These are phyloP conservation scores for Macrosiphum euphorbiae DNA, from an alignment of 2,888 invertebrate genomes.

Conservation along the genomic window DNA sequence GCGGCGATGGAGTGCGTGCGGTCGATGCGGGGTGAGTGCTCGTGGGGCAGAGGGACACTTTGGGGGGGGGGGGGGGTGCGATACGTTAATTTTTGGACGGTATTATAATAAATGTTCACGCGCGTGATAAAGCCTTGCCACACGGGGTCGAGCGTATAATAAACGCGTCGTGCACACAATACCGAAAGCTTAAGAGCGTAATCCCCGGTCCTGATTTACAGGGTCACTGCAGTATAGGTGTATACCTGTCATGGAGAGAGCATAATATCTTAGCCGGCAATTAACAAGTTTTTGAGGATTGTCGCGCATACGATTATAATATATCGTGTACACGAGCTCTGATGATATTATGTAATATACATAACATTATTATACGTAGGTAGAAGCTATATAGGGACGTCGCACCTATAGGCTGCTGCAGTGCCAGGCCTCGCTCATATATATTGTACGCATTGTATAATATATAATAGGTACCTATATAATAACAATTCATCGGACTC, in stretches of 20 bases:
- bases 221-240: constrained; percentile 25
- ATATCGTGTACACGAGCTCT: background rate
- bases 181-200: constrained; percentile 32
- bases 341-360: constrained; percentile 11
- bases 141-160: constrained; percentile 20
- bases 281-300: constrained; percentile 63
- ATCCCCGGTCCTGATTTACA: constrained; percentile 59
- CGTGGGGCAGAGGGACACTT: background rate
- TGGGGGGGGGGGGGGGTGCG: background rate
- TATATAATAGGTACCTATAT: background rate
- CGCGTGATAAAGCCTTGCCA: constrained; percentile 12
- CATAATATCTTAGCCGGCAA: constrained; percentile 45
- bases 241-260: constrained; percentile 25
- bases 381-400: too few species aligned
- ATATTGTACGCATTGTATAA: background rate
- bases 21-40: background rate
- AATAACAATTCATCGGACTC: constrained; percentile 44
- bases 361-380: background rate
- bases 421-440: background rate
- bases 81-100: constrained; percentile 55
- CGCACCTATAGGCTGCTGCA: background rate
- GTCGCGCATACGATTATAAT: constrained; percentile 25
- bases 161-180: constrained; percentile 34
- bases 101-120: constrained; percentile 46
- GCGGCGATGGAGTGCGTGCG: background rate